Base-by-base conservation (phyloP, 2,113 vertebrate species). In the Salvelinus alpinus region DNA sequence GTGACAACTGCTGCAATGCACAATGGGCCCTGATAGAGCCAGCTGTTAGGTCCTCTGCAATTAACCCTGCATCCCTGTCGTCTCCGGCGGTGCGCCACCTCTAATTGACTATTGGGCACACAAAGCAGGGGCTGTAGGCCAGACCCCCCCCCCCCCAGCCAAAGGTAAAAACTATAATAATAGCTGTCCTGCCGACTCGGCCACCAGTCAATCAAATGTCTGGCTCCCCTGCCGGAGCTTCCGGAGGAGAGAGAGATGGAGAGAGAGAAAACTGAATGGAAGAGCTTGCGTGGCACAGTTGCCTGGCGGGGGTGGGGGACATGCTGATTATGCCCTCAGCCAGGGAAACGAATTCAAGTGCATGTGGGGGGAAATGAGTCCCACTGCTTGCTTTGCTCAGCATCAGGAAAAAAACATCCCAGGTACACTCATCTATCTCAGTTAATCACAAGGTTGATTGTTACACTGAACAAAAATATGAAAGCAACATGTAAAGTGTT, bases 41-140 rank as follows among this genome's bases (percentile, higher is more conserved):
- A 94, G 94, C 94, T 95, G 94, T 93, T 94, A 76, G 74, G 88
- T 89, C 91, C 88, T 92, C 92, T 90, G 91, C 92, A 92, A 94
- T 94, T 94, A 94, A 94, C 93, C 92, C 91, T 71, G 90, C 85
- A 91, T 92, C 90, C 91, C 88, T 83, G 87, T 90, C 85, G 87
- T 91, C 91, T 91, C 90, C 83, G 89, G 84, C 88, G 84, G 87
- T 76, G 91, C 80, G 81, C 88, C 82, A 89, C 87, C 86, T 93
- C 90, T 91, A 94, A 93, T 93, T 93, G 91, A 91, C 90, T 90
- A 91, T 91, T 79, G 90, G 86, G 73, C 88, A 82, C 89, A 91
- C 91, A 92, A 92, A 93, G 90, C 90, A 85, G 88, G 88, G 91
- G 88, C 90, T 92, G 91, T 90, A 70, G 86, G 86, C 86, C 71